A percentile compares a stretch with the other conserved stretches of the same genome.
These are phyloP conservation scores for Crotalus helleri DNA, from an alignment of 2,113 vertebrate genomes.

Conservation along the genomic window DNA sequence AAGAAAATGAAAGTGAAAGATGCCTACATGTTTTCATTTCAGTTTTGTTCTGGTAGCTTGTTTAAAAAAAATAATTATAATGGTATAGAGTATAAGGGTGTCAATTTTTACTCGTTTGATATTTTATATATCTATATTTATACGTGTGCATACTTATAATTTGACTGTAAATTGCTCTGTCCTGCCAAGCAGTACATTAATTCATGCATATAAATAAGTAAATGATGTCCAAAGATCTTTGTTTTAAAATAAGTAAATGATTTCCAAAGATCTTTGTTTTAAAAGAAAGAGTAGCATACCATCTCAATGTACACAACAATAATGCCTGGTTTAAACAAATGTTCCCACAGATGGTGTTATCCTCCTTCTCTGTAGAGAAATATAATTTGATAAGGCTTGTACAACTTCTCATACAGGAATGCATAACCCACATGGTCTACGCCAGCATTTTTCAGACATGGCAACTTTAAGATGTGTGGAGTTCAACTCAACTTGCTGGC, in stretches of 20 bases:
- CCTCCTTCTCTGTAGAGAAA: background rate
- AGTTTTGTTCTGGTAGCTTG: background rate
- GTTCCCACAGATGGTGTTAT: background rate
- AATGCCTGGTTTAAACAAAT: background rate
- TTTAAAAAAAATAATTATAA: background rate
- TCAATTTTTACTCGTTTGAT: background rate
- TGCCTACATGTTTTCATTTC: background rate
- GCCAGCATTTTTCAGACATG: background rate
- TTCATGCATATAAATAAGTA: background rate
- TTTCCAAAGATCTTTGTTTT: background rate
- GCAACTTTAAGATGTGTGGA: background rate
- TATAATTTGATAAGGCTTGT: background rate
- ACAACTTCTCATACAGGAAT: background rate
- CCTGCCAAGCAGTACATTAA: background rate
- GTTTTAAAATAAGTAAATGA: background rate
- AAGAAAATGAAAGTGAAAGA: conserved; percentile 59
- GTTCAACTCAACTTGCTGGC: background rate
- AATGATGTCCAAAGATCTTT: background rate
- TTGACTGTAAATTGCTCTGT: background rate
- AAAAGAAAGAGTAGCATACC: background rate
- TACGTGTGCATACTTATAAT: background rate
- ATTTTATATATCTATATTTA: background rate
- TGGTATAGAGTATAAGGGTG: background rate
- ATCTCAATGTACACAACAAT: background rate
- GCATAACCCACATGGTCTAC: background rate